Evolutionary conservation across 2,888 invertebrate species (phyloP).

Genomic region (Aporophyla nigra): DNA sequence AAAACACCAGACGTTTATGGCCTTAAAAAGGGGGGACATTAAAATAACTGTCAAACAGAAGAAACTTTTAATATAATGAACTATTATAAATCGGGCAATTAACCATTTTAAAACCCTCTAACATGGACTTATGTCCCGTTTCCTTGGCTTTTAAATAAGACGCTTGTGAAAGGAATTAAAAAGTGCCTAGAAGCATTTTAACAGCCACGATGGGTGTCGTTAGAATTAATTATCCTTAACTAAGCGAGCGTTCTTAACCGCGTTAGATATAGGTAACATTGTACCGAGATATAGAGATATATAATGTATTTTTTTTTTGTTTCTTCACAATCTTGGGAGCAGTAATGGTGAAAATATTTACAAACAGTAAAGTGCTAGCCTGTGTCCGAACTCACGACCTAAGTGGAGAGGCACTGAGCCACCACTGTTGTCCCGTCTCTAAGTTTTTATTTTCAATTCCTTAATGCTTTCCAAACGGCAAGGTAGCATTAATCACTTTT

Average conservation of each 20-base stretch:
- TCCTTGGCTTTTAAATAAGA: conserved; percentile 81
- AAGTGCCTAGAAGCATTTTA: conserved; percentile 71
- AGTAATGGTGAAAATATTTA: no score
- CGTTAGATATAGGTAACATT: conserved; percentile 43
- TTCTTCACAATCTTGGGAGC: no score
- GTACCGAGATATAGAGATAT: conserved; percentile 19
- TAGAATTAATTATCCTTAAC: conserved; percentile 81
- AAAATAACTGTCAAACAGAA: conserved; percentile 69
- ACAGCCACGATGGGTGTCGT: conserved; percentile 74
- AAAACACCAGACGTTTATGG: conserved; percentile 63
- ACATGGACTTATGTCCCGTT: conserved; percentile 80
- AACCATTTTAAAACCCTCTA: conserved; percentile 78
- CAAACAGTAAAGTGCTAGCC: no score
- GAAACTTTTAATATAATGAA: conserved; percentile 71
- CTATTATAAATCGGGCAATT: conserved; percentile 82
- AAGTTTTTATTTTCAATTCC: background rate
- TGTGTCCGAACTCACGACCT: no score
- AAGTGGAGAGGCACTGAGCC: no score
- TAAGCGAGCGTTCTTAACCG: conserved; percentile 73
- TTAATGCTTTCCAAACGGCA: background rate
- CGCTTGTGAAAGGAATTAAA: conserved; percentile 61
- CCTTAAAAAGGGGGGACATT: conserved; percentile 60
- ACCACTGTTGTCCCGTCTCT: background rate
- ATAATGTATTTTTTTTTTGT: background rate
- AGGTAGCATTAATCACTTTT: background rate